Percentiles rank a stretch among this genome's conserved stretches.
These are phyloP conservation scores for Coenonympha glycerion DNA, from an alignment of 2,888 invertebrate species.

Conservation along the genomic window DNA sequence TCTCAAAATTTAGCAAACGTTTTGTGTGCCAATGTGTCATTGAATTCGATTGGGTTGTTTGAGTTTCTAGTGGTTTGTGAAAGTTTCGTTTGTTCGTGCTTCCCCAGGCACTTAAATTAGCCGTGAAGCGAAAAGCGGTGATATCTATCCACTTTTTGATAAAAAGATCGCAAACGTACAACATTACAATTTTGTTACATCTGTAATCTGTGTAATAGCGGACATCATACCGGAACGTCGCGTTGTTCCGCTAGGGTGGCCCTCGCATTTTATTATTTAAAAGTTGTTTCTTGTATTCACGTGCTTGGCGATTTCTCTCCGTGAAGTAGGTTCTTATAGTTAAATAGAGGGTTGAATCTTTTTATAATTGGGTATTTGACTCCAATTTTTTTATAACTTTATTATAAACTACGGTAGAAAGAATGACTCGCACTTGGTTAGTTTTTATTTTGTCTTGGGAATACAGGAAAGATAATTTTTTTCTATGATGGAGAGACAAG, in stretches of 20 bases:
- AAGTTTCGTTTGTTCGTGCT: constrained; percentile 39
- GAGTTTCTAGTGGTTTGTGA: constrained; percentile 40
- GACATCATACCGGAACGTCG: not conserved
- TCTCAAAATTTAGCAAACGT: constrained; percentile 1
- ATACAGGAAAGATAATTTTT: no score
- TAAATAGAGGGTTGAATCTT: no score
- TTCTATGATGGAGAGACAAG: no score
- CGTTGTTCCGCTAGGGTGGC: not conserved
- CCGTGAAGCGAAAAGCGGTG: constrained; percentile 42
- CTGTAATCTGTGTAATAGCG: constrained; percentile 1
- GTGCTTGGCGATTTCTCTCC: no score
- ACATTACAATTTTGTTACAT: not conserved
- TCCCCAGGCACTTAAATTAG: constrained; percentile 41
- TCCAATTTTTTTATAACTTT: no score
- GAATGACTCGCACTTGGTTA: no score
- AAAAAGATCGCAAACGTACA: constrained; percentile 11
- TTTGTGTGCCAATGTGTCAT: constrained; percentile 20
- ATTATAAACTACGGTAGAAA: no score
- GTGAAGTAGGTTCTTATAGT: no score
- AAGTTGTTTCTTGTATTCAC: not conserved
- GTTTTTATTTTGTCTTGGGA: no score
- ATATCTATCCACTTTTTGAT: constrained; percentile 16
- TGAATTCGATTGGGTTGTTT: constrained; percentile 28
- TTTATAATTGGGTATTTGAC: no score
- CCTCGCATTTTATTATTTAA: constrained; percentile 3